phyloP scores from a whole-genome alignment of 2,113 vertebrate species.

The Cephalopterus ornatus region DNA sequence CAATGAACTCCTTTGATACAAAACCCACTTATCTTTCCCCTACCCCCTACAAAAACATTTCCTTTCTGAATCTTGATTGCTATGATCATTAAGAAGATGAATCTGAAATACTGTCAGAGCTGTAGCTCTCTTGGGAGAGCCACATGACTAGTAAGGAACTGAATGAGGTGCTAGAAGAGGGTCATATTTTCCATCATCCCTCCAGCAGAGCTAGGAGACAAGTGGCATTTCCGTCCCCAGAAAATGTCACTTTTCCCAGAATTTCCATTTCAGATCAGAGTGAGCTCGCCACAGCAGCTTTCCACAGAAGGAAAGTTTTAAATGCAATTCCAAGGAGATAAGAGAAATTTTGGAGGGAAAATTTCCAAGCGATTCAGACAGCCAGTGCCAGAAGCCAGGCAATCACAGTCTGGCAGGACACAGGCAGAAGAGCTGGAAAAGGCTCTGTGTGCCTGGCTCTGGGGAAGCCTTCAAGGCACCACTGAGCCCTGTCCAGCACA shows the following conservation, averaged over 20 bases:
- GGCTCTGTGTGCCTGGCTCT: background rate
- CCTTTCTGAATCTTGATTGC: background rate
- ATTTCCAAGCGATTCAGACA: background rate
- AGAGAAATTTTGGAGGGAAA: background rate
- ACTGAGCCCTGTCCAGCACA: background rate
- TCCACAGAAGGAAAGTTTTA: background rate
- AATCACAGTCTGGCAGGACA: background rate
- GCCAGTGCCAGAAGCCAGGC: background rate
- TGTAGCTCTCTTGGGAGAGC: background rate
- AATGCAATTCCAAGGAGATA: background rate
- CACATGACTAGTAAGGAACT: background rate
- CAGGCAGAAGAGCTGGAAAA: background rate
- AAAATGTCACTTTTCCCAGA: background rate
- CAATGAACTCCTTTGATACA: background rate
- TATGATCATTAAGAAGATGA: background rate
- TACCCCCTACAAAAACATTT: background rate
- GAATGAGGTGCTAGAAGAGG: background rate
- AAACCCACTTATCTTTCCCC: background rate
- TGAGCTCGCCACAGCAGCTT: background rate
- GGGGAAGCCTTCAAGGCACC: background rate
- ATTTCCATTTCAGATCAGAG: background rate
- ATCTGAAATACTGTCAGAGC: background rate
- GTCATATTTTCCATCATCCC: background rate
- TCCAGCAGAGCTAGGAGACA: background rate
- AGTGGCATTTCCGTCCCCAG: background rate